phyloP scores from a whole-genome alignment of 1,140 invertebrate species.

The Meloidogyne floridensis region DNA sequence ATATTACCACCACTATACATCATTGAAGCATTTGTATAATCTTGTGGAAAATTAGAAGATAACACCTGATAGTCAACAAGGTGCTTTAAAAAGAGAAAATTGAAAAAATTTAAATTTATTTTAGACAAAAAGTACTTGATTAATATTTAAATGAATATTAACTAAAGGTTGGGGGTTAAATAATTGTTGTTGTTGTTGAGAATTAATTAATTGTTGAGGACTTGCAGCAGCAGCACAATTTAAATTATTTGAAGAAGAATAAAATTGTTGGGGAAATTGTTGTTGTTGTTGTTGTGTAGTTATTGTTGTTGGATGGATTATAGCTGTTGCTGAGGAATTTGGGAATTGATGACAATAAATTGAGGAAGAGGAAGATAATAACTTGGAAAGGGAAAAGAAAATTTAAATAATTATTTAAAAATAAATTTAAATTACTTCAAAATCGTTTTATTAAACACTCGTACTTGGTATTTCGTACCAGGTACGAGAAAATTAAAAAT shows the following conservation, averaged over 20 bases:
- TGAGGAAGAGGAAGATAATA: no score
- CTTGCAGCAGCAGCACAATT: background rate
- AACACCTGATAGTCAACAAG: conserved; percentile 5
- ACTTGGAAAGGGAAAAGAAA: no score
- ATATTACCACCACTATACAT: background rate
- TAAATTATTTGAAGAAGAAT: background rate
- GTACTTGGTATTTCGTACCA: no score
- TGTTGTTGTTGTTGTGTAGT: background rate
- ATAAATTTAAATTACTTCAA: no score
- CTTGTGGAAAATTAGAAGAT: background rate
- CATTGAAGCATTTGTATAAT: background rate
- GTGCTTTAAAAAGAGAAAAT: background rate
- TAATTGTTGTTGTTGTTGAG: background rate
- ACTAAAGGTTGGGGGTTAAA: background rate
- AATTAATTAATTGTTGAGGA: background rate
- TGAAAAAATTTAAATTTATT: background rate
- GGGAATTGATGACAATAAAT: conserved; percentile 24
- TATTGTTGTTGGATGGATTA: background rate
- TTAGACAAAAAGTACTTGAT: conserved; percentile 1
- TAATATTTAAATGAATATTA: conserved; percentile 21
- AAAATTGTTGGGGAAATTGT: conserved; percentile 6
- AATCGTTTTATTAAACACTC: no score
- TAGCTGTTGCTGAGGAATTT: background rate
- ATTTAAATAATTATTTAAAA: no score
- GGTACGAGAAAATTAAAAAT: no score